Evolutionary conservation across 2,113 vertebrate species (phyloP), one percentile per base, ranked within the genome.

Genomic region (Opisthocomus hoazin): DNA sequence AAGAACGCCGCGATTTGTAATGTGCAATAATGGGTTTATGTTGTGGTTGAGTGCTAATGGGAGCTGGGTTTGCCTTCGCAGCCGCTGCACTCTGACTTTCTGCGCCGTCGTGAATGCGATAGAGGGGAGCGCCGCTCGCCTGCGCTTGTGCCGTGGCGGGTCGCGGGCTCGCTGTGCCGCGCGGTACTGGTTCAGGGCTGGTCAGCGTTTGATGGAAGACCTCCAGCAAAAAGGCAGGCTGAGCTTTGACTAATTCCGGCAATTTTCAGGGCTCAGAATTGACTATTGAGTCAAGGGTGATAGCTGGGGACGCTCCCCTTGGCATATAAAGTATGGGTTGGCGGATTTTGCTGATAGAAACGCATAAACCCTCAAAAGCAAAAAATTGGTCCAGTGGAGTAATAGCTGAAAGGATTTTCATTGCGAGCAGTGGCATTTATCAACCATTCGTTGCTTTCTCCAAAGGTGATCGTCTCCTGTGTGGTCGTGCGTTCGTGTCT

Each of bases 401-500:
- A 37, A 29, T 4, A 48, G 27, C 45, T 30, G 19, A 14, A 45
- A 21, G 22, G 20, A 3, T 74, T 60, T 53, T 15, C 23, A 3
- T 46, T 14, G 43, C n/a, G 8, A 43, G n/a, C 12, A 5, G 64
- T 5, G 56, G 71, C 64, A 6, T 39, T 68, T 23, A 10, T 58
- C 48, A 50, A 13, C 53, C 30, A 2, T 29, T 27, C 22, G 1
- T 34, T 20, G 76, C 53, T 61, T 54, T 27, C 48, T 17, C 43
- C 61, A 20, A 26, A 76, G 54, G 23, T 2, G 1, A 5, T 30
- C 3, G 23, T 17, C 34, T n/a, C 20, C 16, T 21, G 0, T 6
- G 48, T 34, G 27, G 24, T 39, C 16, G 1, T 4, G 30, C 6
- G 18, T 29, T 48, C 32, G 9, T 5, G 0, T 20, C 63, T 22